Conservation (phyloP, 2,888 invertebrate species). For the Dendrolimus houi region DNA sequence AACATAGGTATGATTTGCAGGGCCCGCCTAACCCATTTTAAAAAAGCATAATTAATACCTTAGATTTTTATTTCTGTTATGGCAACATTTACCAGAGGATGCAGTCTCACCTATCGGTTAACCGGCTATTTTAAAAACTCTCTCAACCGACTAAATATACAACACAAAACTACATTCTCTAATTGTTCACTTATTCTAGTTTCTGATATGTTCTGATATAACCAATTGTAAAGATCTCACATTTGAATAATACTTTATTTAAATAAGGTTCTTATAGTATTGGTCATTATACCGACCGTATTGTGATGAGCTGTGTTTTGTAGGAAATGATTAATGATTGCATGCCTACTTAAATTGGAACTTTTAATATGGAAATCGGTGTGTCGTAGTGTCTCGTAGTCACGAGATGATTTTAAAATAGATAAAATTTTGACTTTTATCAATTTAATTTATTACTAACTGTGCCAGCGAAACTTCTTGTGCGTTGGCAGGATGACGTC, state of each 20-base stretch:
- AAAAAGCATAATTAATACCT: no score
- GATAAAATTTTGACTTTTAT: no score
- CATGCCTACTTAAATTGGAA: neutral
- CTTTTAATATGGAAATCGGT: neutral
- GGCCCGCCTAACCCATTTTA: no score
- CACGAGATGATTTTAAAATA: neutral
- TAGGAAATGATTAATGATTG: neutral
- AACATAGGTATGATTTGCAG: no score
- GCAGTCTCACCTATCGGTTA: neutral
- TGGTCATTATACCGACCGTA: neutral
- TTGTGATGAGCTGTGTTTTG: neutral
- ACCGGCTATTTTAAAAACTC: neutral
- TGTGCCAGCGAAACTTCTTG: no score
- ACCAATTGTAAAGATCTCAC: neutral
- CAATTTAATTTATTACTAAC: no score
- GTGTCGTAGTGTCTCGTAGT: neutral
- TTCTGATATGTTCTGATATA: neutral
- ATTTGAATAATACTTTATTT: neutral
- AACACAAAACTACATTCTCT: neutral
- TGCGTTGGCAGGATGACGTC: no score
- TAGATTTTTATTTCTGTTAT: neutral
- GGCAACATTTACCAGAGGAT: neutral
- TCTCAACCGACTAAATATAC: neutral
- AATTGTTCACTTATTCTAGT: neutral
- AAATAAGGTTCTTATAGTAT: neutral